These are phyloP conservation scores for Eutrigla gurnardus DNA, from an alignment of 2,797 vertebrate genomes.

Conservation along the genomic window DNA sequence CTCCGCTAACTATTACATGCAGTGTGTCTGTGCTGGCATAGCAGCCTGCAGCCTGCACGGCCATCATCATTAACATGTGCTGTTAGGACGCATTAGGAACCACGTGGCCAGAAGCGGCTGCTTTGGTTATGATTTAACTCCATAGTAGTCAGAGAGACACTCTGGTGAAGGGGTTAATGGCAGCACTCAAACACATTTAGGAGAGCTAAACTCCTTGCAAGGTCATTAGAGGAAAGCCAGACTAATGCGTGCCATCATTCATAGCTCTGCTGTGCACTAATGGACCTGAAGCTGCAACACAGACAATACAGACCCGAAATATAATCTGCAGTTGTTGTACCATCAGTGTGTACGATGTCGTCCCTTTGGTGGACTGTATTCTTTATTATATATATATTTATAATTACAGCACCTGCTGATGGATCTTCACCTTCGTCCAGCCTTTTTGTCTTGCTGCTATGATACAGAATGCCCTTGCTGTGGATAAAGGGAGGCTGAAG, in stretches of 20 bases:
- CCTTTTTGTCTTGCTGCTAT: too few relatives aligned
- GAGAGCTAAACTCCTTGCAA: conserved; percentile 52
- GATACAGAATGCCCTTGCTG: too few relatives aligned
- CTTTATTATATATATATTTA: too few relatives aligned
- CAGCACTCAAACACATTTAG: conserved; percentile 68
- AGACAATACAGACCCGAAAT: conserved; percentile 10
- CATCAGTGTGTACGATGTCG: conserved; percentile 1
- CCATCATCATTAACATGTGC: conserved; percentile 27
- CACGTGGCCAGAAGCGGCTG: conserved; percentile 5
- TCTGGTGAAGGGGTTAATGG: conserved; percentile 62
- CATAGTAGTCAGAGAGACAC: conserved; percentile 7
- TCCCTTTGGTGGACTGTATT: conserved; percentile 3
- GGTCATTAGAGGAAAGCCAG: conserved; percentile 58
- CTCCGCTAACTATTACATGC: background rate
- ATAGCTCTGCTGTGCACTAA: conserved; percentile 52
- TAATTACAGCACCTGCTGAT: too few relatives aligned
- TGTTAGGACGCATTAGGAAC: conserved; percentile 47
- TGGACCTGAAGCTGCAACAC: conserved; percentile 47
- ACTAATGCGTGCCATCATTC: conserved; percentile 68
- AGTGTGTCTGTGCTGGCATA: background rate
- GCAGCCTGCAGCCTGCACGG: background rate
- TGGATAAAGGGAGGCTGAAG: too few relatives aligned
- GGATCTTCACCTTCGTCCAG: too few relatives aligned
- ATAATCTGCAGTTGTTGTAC: conserved; percentile 33
- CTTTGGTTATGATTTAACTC: conserved; percentile 14